Conservation (phyloP, 2,797 vertebrate species). For the Tenualosa thibaudeaui region DNA sequence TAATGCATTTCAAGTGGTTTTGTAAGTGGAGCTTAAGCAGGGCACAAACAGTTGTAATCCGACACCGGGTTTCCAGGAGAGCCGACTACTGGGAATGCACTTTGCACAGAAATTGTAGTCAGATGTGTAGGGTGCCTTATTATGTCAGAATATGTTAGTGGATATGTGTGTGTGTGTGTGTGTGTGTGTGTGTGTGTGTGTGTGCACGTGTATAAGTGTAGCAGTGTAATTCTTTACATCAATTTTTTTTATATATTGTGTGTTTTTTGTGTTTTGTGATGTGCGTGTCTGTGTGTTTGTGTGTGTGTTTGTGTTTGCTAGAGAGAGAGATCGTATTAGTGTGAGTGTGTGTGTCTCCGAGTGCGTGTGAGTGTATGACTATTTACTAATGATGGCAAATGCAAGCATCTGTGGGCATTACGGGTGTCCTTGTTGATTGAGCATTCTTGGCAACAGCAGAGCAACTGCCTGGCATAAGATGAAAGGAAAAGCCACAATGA, state of each 20-base stretch:
- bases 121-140: neutral
- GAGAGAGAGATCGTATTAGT: neutral
- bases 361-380: neutral
- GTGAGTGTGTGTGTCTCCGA: neutral
- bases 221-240: neutral
- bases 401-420: slow-evolving; percentile 33
- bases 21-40: neutral
- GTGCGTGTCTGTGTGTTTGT: neutral
- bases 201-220: neutral
- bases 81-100: neutral
- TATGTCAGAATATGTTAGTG: neutral
- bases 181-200: neutral
- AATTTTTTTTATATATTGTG: neutral
- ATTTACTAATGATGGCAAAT: slow-evolving; percentile 12
- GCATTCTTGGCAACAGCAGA: slow-evolving; percentile 26
- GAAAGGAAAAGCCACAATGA: slow-evolving; percentile 18
- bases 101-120: neutral
- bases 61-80: neutral
- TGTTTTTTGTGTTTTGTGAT: neutral
- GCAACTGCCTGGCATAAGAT: slow-evolving; percentile 30
- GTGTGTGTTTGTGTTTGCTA: neutral
- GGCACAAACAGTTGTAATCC: neutral
- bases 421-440: slow-evolving; percentile 22
- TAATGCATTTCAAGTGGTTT: slow-evolving; percentile 6
- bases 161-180: neutral